Evolutionary conservation across 2,888 invertebrate genomes (phyloP).

Genomic region (Microctonus brassicae): DNA sequence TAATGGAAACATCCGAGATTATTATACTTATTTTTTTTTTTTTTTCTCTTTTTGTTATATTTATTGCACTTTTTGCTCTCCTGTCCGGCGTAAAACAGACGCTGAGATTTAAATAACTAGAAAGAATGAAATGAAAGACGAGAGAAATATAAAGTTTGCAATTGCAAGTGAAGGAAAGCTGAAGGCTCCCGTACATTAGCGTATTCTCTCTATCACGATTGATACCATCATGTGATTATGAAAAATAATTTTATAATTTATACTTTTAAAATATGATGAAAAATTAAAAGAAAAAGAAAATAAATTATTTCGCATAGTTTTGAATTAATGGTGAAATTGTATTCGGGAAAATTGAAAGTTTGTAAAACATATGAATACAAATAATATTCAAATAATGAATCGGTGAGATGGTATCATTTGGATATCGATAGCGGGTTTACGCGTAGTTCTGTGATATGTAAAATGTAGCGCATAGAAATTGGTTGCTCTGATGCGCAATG

Average conservation of each 20-base stretch:
- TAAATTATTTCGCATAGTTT: background rate
- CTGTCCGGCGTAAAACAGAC: background rate
- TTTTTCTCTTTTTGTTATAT: no score
- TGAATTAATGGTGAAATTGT: background rate
- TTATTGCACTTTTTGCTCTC: background rate
- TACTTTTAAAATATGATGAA: slow-evolving; percentile 36
- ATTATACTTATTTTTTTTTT: no score
- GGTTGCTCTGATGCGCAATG: slow-evolving; percentile 61
- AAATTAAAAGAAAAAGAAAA: slow-evolving; percentile 9
- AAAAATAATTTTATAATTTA: slow-evolving; percentile 27
- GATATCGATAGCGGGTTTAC: slow-evolving; percentile 64
- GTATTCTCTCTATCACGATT: slow-evolving; percentile 40
- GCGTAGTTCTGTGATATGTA: slow-evolving; percentile 72
- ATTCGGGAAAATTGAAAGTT: background rate
- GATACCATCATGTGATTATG: slow-evolving; percentile 13
- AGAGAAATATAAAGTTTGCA: slow-evolving; percentile 25
- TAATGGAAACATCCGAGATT: background rate
- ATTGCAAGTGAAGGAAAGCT: slow-evolving; percentile 35
- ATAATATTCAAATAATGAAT: slow-evolving; percentile 9
- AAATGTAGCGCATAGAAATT: slow-evolving; percentile 65
- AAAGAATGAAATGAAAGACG: background rate
- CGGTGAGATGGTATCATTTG: slow-evolving; percentile 8
- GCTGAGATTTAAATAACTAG: slow-evolving; percentile 16
- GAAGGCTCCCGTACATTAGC: slow-evolving; percentile 64
- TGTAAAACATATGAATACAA: slow-evolving; percentile 15